phyloP scores from a whole-genome alignment of 2,113 vertebrate species.

The Tursiops truncatus region DNA sequence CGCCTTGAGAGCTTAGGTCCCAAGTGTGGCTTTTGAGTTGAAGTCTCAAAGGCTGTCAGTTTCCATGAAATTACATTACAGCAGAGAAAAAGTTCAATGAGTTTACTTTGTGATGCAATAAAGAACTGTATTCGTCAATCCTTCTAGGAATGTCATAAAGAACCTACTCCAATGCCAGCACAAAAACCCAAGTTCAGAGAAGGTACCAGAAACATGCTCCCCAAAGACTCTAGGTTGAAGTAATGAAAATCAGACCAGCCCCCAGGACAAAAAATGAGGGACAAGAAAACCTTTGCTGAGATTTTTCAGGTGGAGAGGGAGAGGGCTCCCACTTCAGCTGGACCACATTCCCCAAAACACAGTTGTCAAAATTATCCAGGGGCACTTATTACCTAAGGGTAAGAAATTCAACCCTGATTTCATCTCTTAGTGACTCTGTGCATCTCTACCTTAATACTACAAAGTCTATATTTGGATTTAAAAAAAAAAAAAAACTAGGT shows the following conservation, averaged over 20 bases:
- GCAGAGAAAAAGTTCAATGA: rapidly evolving
- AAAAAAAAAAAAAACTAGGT: slow-evolving; percentile 72
- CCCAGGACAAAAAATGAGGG: neutral
- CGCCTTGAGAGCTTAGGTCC: rapidly evolving
- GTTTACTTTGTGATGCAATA: rapidly evolving
- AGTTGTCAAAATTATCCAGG: neutral
- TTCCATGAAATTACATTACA: neutral
- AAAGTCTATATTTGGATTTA: slow-evolving; percentile 74
- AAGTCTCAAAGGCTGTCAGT: rapidly evolving
- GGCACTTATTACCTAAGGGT: neutral
- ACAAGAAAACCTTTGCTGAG: neutral
- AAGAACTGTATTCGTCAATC: no score
- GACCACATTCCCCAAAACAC: neutral
- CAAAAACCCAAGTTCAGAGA: neutral
- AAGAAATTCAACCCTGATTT: neutral
- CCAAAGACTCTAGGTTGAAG: neutral
- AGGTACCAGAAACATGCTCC: neutral
- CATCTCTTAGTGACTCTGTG: neutral
- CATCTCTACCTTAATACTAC: slow-evolving; percentile 71
- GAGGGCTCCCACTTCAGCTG: rapidly evolving
- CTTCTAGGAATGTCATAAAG: neutral
- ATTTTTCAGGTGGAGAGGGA: rapidly evolving
- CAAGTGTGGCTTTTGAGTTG: neutral
- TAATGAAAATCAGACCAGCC: neutral
- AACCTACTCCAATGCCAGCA: neutral